phyloP scores from a whole-genome alignment of 2,113 vertebrate species.

The Ahaetulla prasina region DNA sequence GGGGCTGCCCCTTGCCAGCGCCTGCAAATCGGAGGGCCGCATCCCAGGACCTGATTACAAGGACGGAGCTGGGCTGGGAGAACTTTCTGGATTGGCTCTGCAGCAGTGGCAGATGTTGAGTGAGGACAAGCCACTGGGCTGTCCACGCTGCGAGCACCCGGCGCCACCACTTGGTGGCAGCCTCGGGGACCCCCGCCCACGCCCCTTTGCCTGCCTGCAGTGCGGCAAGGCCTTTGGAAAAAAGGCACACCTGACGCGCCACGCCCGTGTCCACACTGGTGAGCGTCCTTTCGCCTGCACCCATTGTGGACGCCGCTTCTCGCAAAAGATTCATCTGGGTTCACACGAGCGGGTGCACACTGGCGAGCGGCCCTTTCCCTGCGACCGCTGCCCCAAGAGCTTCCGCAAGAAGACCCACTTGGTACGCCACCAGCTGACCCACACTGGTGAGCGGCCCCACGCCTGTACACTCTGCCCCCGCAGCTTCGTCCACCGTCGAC shows the following conservation, averaged over 20 bases:
- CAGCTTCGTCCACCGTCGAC: conserved; percentile 66
- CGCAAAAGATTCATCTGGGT: conserved; percentile 68
- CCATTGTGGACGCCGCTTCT: conserved; percentile 66
- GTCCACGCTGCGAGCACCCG: conserved; percentile 48
- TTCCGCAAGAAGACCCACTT: conserved; percentile 72
- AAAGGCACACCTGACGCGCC: conserved; percentile 69
- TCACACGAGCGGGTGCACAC: conserved; percentile 68
- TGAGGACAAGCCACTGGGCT: conserved; percentile 43
- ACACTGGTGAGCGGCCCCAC: conserved; percentile 66
- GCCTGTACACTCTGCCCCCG: conserved; percentile 52
- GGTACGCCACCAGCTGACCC: conserved; percentile 66
- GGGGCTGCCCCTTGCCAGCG: fast-evolving
- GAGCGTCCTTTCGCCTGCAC: conserved; percentile 66
- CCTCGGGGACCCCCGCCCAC: conserved; percentile 16
- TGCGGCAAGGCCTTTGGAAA: conserved; percentile 68
- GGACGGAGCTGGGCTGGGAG: fast-evolving
- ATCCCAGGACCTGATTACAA: neutral
- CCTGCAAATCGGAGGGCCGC: conserved; percentile 58
- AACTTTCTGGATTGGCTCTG: conserved; percentile 26
- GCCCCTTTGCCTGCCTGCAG: conserved; percentile 64
- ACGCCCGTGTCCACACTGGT: conserved; percentile 66
- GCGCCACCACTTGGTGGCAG: fast-evolving
- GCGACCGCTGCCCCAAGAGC: conserved; percentile 57
- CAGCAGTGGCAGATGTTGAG: conserved; percentile 27
- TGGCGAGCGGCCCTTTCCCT: conserved; percentile 66